A percentile compares a stretch with the other conserved stretches of the same genome.
Conservation (phyloP, 2,888 invertebrate species). For the Pterostichus niger region DNA sequence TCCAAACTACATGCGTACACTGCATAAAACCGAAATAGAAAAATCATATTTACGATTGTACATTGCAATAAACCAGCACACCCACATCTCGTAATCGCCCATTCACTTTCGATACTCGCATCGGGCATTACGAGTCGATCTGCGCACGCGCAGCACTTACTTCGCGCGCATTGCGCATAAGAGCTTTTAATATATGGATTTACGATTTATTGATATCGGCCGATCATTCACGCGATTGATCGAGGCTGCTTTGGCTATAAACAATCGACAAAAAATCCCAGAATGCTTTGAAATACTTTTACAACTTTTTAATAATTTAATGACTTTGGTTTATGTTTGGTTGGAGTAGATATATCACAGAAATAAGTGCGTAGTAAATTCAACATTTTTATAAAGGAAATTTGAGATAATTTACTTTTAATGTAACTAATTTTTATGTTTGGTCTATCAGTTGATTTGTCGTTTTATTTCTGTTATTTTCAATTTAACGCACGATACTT, state of each 20-base stretch:
- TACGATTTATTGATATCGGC: slow-evolving; percentile 58
- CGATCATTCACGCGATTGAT: slow-evolving; percentile 39
- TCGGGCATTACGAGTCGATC: background rate
- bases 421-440: slow-evolving; percentile 46
- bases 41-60: slow-evolving; percentile 55
- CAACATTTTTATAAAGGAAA: slow-evolving; percentile 25
- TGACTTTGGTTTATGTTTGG: slow-evolving; percentile 39
- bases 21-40: slow-evolving; percentile 47
- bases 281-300: slow-evolving; percentile 24
- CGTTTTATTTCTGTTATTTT: slow-evolving; percentile 45
- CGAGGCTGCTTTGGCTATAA: slow-evolving; percentile 7
- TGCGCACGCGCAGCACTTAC: background rate
- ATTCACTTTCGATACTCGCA: slow-evolving; percentile 55
- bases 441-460: slow-evolving; percentile 30
- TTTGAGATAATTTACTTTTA: slow-evolving; percentile 55
- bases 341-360: slow-evolving; percentile 40
- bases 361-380: slow-evolving; percentile 46
- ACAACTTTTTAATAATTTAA: slow-evolving; percentile 51
- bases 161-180: background rate
- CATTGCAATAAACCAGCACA: slow-evolving; percentile 50
- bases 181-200: slow-evolving; percentile 53
- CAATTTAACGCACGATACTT: slow-evolving; percentile 48
- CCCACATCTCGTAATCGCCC: slow-evolving; percentile 44
- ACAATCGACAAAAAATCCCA: slow-evolving; percentile 24
- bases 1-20: slow-evolving; percentile 37